phyloP scores from a whole-genome alignment of 2,113 vertebrate species.

The Taurulus bubalis region DNA sequence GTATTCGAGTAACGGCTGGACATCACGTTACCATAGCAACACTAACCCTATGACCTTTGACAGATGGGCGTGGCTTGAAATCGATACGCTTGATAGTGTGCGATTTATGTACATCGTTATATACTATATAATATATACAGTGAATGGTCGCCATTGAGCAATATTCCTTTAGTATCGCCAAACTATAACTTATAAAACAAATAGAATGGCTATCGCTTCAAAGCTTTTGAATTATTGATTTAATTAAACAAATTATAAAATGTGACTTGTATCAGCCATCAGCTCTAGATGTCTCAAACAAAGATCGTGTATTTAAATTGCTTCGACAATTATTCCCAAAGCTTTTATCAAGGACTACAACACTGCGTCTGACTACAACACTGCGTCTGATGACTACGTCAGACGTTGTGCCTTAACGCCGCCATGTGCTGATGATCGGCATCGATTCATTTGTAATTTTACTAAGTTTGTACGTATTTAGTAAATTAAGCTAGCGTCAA shows the following conservation, averaged over 20 bases:
- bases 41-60: not conserved
- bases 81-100: not conserved
- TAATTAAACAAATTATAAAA: not conserved
- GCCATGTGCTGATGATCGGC: not conserved
- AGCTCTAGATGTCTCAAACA: not conserved
- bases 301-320: not conserved
- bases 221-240: not conserved
- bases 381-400: conserved; percentile 23
- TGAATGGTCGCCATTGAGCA: not conserved
- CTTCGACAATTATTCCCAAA: not conserved
- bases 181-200: not conserved
- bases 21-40: conserved; percentile 32
- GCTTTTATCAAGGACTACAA: conserved; percentile 3
- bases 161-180: not conserved
- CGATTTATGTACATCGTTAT: too few species aligned
- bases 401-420: not conserved
- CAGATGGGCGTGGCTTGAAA: not conserved
- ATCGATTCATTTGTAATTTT: not conserved
- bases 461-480: conserved; percentile 16
- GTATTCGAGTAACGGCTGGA: too few species aligned
- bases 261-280: not conserved
- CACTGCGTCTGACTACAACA: conserved; percentile 17
- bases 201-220: not conserved
- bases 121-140: too few species aligned
- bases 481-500: not conserved